A percentile compares a stretch with the other conserved stretches of the same genome.
These are phyloP conservation scores for Echinops telfairi DNA, from an alignment of 2,113 vertebrate genomes.

Conservation along the genomic window DNA sequence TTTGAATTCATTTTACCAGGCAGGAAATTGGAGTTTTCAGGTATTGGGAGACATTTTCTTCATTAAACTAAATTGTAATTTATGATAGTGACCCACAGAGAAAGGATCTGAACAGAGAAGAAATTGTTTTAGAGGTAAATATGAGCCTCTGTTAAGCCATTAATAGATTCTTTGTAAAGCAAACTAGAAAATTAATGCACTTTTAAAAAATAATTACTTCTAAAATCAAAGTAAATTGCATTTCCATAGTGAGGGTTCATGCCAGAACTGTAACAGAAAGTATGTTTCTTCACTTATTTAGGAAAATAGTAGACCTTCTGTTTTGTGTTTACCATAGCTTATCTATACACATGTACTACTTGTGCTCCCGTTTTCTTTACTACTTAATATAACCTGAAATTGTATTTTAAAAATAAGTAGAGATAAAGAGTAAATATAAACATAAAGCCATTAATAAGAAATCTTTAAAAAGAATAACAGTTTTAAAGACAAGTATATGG, in stretches of 20 bases:
- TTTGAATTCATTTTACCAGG: not conserved
- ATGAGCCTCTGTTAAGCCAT: not conserved
- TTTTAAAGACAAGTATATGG: not conserved
- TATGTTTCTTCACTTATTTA: not conserved
- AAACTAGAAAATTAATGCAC: conserved; percentile 29
- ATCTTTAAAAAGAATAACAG: not conserved
- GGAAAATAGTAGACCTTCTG: not conserved
- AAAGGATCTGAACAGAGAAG: conserved; percentile 9
- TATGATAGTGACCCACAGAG: conserved; percentile 28
- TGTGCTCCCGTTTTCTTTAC: not conserved
- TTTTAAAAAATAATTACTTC: conserved; percentile 29
- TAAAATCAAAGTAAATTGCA: conserved; percentile 20
- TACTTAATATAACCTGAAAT: not conserved
- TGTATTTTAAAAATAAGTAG: not conserved
- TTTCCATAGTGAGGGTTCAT: not conserved
- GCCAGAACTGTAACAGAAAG: not conserved
- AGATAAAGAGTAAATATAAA: not conserved
- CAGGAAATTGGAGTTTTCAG: conserved; percentile 24
- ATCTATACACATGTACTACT: not conserved
- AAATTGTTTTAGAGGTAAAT: conserved; percentile 55
- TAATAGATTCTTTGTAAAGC: conserved; percentile 47
- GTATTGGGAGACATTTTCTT: not conserved
- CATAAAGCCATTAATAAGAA: not conserved
- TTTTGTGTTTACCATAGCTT: not conserved
- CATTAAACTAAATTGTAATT: conserved; percentile 51